These are phyloP conservation scores for Pyrgus malvae DNA, from an alignment of 2,888 invertebrate species.

Conservation along the genomic window DNA sequence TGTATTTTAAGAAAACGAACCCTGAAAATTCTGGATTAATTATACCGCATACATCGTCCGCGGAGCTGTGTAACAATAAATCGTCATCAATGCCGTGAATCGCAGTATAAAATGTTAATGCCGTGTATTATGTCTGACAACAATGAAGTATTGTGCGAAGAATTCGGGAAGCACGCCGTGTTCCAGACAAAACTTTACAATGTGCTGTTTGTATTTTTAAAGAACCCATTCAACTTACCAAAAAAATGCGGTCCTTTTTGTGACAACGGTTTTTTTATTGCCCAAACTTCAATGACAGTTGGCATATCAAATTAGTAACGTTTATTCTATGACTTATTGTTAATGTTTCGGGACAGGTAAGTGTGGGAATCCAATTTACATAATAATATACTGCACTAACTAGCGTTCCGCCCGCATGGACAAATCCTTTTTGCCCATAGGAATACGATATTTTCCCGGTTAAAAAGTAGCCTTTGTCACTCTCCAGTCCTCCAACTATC, in stretches of 20 bases:
- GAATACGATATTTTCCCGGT: no score
- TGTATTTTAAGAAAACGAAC: no score
- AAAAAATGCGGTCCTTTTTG: conserved; percentile 33
- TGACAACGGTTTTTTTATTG: conserved; percentile 31
- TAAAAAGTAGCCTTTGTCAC: no score
- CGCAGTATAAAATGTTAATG: conserved; percentile 77
- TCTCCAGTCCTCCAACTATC: no score
- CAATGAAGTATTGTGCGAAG: conserved; percentile 75
- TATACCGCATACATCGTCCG: conserved; percentile 41
- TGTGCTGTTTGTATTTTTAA: conserved; percentile 57
- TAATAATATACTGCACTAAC: no score
- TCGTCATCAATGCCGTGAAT: conserved; percentile 78
- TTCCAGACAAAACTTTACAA: conserved; percentile 59
- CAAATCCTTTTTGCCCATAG: no score
- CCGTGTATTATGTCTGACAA: conserved; percentile 72
- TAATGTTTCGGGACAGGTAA: not conserved
- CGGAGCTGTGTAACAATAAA: conserved; percentile 69
- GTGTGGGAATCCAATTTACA: no score
- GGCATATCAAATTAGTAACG: conserved; percentile 4
- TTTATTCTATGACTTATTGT: not conserved
- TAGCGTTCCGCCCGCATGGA: no score
- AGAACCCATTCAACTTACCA: conserved; percentile 46
- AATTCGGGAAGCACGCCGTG: conserved; percentile 57
- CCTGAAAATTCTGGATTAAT: conserved; percentile 45
- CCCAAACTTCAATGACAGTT: not conserved